phyloP scores from a whole-genome alignment of 2,888 invertebrate genomes.

The Ochlodes sylvanus region DNA sequence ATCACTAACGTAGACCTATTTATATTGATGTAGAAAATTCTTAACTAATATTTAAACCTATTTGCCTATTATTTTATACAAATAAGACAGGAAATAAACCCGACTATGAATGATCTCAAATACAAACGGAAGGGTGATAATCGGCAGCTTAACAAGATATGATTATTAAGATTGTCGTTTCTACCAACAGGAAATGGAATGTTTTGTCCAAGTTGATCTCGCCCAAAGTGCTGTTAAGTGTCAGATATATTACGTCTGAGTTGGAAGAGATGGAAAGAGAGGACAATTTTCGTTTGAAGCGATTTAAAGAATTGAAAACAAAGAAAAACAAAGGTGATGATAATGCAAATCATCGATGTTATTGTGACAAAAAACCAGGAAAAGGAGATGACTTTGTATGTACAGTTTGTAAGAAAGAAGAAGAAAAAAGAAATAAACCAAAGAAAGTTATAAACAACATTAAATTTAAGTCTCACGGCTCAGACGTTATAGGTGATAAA shows the following conservation, averaged over 20 bases:
- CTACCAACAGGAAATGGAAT: conserved; percentile 58
- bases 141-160: conserved; percentile 38
- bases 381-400: conserved; percentile 29
- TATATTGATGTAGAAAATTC: too few species aligned
- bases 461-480: neutral
- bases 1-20: too few species aligned
- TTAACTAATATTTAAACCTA: too few species aligned
- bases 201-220: conserved; percentile 52
- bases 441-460: neutral
- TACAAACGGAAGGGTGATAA: conserved; percentile 47
- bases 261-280: conserved; percentile 53
- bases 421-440: conserved; percentile 1
- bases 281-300: conserved; percentile 55
- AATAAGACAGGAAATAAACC: neutral
- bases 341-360: conserved; percentile 9
- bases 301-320: conserved; percentile 52
- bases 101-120: conserved; percentile 6
- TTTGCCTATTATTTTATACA: too few species aligned
- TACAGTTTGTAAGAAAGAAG: conserved; percentile 32
- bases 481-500: conserved; percentile 21
- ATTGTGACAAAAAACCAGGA: conserved; percentile 19
- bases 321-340: conserved; percentile 41
- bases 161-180: conserved; percentile 44
- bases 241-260: conserved; percentile 51
- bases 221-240: conserved; percentile 50